Evolutionary conservation across 1,140 invertebrate genomes (phyloP), one percentile per base, ranked within the genome.

Genomic region (Calephelis virginiensis): DNA sequence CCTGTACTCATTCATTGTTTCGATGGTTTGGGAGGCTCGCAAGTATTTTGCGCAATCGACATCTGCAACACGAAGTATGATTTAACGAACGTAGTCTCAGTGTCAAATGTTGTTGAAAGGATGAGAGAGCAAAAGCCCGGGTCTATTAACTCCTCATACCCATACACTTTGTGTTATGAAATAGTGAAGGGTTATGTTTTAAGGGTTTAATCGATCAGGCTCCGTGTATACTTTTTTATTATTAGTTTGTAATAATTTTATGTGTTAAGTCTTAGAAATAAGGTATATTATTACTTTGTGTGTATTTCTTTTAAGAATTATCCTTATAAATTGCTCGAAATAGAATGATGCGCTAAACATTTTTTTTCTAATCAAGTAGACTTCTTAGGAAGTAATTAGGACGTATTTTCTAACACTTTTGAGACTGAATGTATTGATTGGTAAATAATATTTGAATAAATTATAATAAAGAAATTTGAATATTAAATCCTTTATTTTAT

Each of bases 231-330:
- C 6, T 12, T 47, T 47, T 47, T 47, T 47, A 5, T 47, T 47
- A 47, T 47, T 47, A 47, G 46, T 47, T 47, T 47, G 46, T 47
- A 47, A 17, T n/a, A n/a, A n/a, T n/a, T n/a, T n/a, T n/a, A n/a
- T n/a, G n/a, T n/a, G n/a, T n/a, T 17, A 17, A 17, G 17, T 17
- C 17, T 17, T 17, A 17, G 17, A 17, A 17, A 17, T 17, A 1
- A 17, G 17, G 17, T 17, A 17, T 47, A 47, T 47, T 47, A 47
- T 47, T 47, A 47, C 46, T 47, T 47, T 10, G 46, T 10, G 46
- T 47, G 46, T 47, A 47, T 47, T 47, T 47, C 10, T 47, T 47
- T 47, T 47, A 47, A 47, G 8, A 47, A 47, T 10, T 47, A 47
- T 47, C 9, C 46, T 47, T 47, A 8, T 47, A 47, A 47, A 47